A percentile compares a stretch with the other conserved stretches of the same genome.
Evolutionary conservation across 1,140 invertebrate species (phyloP).

Genomic region (Battus philenor): DNA sequence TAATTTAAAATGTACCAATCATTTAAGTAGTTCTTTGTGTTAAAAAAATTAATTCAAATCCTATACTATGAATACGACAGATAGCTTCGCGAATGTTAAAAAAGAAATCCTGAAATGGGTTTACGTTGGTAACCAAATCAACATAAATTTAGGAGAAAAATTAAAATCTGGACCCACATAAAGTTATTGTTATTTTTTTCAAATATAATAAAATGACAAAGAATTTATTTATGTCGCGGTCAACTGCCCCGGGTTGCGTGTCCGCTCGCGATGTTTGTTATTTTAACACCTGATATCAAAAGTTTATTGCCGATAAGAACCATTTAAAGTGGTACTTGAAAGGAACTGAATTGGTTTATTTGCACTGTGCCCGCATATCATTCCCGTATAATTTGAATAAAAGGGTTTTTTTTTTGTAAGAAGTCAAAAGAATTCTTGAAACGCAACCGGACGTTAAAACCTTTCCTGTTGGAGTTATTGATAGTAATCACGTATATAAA

Average conservation of each 20-base stretch:
- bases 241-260: neutral
- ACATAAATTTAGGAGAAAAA: slow-evolving; percentile 63
- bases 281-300: slow-evolving; percentile 9
- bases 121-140: slow-evolving; percentile 70
- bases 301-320: neutral
- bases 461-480: slow-evolving; percentile 1
- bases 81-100: slow-evolving; percentile 58
- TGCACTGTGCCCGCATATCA: too few relatives aligned
- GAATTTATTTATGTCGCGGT: neutral
- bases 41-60: too few relatives aligned
- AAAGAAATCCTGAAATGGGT: slow-evolving; percentile 71
- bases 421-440: too few relatives aligned
- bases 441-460: slow-evolving; percentile 3
- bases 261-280: neutral
- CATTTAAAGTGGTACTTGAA: neutral
- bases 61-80: slow-evolving; percentile 48
- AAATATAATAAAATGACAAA: neutral
- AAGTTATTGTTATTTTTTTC: slow-evolving; percentile 16
- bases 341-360: too few relatives aligned
- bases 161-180: slow-evolving; percentile 25
- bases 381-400: too few relatives aligned
- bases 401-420: too few relatives aligned
- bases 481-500: slow-evolving; percentile 11
- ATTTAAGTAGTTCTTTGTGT: neutral
- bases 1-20: slow-evolving; percentile 7